phyloP scores from a whole-genome alignment of 1,140 invertebrate genomes.

The Bombus polaris region DNA sequence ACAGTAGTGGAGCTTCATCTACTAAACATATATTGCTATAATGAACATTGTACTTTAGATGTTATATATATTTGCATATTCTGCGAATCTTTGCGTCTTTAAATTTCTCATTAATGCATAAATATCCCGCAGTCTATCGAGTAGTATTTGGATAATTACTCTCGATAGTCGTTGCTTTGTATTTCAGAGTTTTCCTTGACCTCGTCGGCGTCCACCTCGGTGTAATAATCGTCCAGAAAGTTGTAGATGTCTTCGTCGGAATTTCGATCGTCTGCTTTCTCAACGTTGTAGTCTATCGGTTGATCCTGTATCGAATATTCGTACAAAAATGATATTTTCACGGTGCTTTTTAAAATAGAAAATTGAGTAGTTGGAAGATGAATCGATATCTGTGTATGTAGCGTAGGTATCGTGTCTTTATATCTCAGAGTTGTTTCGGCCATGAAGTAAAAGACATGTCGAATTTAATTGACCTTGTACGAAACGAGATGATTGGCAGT shows the following conservation, averaged over 20 bases:
- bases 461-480: conserved; percentile 51
- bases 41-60: too few species aligned
- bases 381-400: not conserved
- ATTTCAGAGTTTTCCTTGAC: conserved; percentile 54
- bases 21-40: too few species aligned
- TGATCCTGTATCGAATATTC: conserved; percentile 5
- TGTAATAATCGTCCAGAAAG: conserved; percentile 62
- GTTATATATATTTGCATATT: not conserved
- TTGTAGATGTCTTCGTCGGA: conserved; percentile 53
- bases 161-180: conserved; percentile 55
- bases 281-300: conserved; percentile 1
- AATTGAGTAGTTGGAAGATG: not conserved
- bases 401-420: not conserved
- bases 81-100: not conserved
- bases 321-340: not conserved
- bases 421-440: not conserved
- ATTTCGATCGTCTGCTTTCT: conserved; percentile 21
- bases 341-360: not conserved
- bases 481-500: conserved; percentile 46
- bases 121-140: not conserved
- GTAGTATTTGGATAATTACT: conserved; percentile 48
- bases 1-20: too few species aligned
- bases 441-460: not conserved
- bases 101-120: not conserved
- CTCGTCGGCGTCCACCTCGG: conserved; percentile 52